phyloP scores from a whole-genome alignment of 2,888 invertebrate species.

The Ryuthela nishihirai region DNA sequence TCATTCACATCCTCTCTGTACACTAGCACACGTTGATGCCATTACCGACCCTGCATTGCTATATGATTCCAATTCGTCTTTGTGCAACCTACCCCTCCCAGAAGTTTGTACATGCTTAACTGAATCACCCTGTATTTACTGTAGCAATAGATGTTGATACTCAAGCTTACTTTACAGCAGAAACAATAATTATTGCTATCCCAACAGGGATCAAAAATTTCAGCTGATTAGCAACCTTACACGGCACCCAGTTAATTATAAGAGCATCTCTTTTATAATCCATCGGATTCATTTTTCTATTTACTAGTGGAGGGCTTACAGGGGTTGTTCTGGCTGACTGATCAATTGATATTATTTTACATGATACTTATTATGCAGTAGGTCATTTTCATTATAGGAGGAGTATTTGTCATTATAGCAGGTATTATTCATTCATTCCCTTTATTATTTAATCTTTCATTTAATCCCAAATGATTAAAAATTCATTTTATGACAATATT shows the following conservation, averaged over 20 bases:
- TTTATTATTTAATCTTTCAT: no score
- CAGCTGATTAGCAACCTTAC: no score
- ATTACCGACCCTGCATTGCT: no score
- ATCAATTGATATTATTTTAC: conserved; percentile 69
- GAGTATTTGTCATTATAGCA: conserved; percentile 71
- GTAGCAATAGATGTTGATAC: conserved; percentile 79
- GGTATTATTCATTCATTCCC: conserved; percentile 70
- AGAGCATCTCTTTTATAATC: no score
- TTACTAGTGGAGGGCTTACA: conserved; percentile 73
- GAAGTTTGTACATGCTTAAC: conserved; percentile 81
- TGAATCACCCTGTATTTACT: conserved; percentile 81
- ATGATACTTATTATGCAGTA: conserved; percentile 78
- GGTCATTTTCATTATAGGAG: conserved; percentile 79
- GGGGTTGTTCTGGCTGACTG: conserved; percentile 63
- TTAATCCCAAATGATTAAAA: no score
- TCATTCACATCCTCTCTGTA: no score
- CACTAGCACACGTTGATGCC: no score
- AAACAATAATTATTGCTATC: conserved; percentile 80
- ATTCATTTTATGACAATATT: conserved; percentile 70
- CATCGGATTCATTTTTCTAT: conserved; percentile 73
- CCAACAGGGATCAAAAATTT: conserved; percentile 79
- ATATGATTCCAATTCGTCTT: no score
- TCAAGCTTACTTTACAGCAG: conserved; percentile 76
- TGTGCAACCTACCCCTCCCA: no score
- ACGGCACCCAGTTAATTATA: conserved; percentile 60